Base-by-base conservation (phyloP, 2,888 invertebrate species). In the Drosophila phalerata region DNA sequence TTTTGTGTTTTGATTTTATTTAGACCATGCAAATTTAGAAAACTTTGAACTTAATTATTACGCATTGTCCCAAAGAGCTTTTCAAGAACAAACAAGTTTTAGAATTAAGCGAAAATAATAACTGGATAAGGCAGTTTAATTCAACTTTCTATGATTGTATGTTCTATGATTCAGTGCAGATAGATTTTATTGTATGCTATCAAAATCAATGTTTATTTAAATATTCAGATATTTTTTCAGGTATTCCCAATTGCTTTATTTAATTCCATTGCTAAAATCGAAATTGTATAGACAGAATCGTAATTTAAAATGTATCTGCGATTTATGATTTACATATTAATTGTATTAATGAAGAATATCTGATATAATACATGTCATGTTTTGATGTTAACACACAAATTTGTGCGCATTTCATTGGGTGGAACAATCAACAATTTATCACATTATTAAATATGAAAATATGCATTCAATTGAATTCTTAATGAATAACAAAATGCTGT, bases 381-480 rank as follows among this genome's bases (percentile, higher is more conserved):
- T 32, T 5, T 10, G 6, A 9, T 25, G 17, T 15, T 8, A 43
- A 22, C 10, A 8, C n/a, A 9, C 10, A 10, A 40, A 11, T 43
- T 22, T 57, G 28, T 28, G 11, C 30, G 8, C 48, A 52, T 25
- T 40, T 28, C 34, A 34, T 19, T 43, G n/a, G n/a, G 22, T 32
- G 6, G 13, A 34, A 56, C 42, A 49, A 40, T 53, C 11, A 40
- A 34, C 47, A 25, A 40, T 49, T 65, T 47, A 43, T 48, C n/a
- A 34, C 22, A 22, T 49, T 40, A 62, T 60, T 30, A 43, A 60
- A 37, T 40, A 53, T 38, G 8, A 30, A 49, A 45, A 53, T 37
- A 15, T 19, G 17, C n/a, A 34, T 49, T 3, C 38, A 58, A 38
- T 51, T 32, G 32, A 13, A n/a, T 8, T 19, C 11, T n/a, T 13